Conservation (phyloP, 2,113 vertebrate species). For the Ceyx cyanopectus region DNA sequence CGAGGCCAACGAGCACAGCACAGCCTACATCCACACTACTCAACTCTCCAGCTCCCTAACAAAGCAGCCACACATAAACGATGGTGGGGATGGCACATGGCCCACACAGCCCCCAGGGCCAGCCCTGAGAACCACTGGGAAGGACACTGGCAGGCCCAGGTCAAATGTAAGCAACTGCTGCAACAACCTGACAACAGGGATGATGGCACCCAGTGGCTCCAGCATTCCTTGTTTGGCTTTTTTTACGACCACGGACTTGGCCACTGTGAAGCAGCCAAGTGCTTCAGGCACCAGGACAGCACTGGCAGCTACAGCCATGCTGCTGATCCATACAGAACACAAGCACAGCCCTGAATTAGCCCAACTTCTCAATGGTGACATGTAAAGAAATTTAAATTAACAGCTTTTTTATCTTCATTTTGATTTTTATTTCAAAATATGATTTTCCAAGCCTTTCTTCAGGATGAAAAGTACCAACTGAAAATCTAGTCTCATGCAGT, state of each 20-base stretch:
- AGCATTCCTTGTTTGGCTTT: background rate
- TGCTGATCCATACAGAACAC: background rate
- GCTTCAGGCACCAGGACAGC: background rate
- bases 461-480: background rate
- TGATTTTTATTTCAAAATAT: background rate
- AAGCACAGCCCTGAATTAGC: background rate
- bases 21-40: background rate
- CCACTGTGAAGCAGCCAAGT: background rate
- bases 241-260: rapidly evolving
- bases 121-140: background rate
- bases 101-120: background rate
- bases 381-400: background rate
- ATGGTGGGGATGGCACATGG: rapidly evolving
- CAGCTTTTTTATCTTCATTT: background rate
- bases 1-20: background rate
- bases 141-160: background rate
- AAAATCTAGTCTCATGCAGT: background rate
- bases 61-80: background rate
- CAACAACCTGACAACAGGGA: background rate
- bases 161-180: background rate
- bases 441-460: background rate
- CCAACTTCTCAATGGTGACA: background rate
- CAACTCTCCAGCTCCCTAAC: background rate
- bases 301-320: background rate
- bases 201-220: background rate